phyloP scores from a whole-genome alignment of 2,113 vertebrate genomes.

The Laticauda laticaudata region DNA sequence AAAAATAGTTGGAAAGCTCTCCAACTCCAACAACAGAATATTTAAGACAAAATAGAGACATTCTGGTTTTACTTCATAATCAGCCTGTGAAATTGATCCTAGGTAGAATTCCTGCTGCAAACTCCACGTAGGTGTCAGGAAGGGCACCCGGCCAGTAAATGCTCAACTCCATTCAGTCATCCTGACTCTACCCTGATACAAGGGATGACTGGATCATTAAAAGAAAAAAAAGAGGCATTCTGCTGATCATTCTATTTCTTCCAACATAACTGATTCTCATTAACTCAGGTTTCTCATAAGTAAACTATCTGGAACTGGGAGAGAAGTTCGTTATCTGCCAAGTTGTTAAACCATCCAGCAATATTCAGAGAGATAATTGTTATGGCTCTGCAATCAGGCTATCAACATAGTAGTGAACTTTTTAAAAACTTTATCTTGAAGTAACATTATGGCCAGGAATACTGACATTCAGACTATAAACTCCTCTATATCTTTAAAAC shows the following conservation, averaged over 20 bases:
- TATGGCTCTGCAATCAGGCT: neutral
- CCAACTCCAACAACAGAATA: neutral
- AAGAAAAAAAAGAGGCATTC: neutral
- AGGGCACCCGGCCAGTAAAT: neutral
- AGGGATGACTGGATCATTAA: neutral
- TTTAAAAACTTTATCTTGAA: slow-evolving; percentile 4
- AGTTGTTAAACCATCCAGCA: neutral
- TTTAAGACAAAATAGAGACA: neutral
- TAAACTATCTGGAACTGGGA: neutral
- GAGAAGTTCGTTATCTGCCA: neutral
- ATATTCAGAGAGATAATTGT: neutral
- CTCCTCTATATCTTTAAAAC: neutral
- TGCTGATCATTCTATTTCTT: neutral
- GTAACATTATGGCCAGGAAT: neutral
- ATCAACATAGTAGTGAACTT: neutral
- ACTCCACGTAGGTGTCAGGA: neutral
- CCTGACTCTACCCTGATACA: neutral
- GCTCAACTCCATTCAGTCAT: neutral
- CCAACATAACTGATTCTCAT: neutral
- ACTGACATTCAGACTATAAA: neutral
- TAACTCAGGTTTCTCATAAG: neutral
- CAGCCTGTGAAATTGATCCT: neutral
- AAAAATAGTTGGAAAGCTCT: neutral
- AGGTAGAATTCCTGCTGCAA: neutral
- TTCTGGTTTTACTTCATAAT: neutral